These are phyloP conservation scores for Drosophila multiciliata DNA, from an alignment of 2,888 invertebrate species.

Conservation along the genomic window DNA sequence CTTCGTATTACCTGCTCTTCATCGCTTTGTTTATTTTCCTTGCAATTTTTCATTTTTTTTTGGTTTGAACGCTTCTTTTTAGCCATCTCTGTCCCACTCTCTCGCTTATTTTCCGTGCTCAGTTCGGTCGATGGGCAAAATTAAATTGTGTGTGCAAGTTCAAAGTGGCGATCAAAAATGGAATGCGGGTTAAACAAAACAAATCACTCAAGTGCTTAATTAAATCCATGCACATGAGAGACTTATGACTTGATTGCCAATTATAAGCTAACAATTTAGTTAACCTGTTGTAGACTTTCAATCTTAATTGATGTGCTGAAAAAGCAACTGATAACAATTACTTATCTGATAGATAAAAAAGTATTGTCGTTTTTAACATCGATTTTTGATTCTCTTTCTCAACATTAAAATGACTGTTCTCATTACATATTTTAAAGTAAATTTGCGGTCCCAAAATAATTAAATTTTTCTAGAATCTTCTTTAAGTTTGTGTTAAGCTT, in stretches of 20 bases:
- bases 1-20: not conserved
- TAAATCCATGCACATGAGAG: constrained; percentile 27
- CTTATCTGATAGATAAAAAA: not conserved
- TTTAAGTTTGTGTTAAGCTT: not conserved
- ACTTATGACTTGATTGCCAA: not conserved
- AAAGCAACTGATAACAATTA: not conserved
- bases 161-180: constrained; percentile 29
- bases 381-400: not conserved
- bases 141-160: constrained; percentile 44
- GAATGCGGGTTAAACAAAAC: constrained; percentile 40
- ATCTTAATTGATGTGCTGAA: not conserved
- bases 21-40: constrained; percentile 5
- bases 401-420: not conserved
- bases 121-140: constrained; percentile 40
- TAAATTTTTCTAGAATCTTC: not conserved
- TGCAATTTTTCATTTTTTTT: constrained; percentile 5
- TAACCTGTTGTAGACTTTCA: not conserved
- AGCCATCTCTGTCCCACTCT: not conserved
- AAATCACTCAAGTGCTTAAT: constrained; percentile 54
- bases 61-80: constrained; percentile 9
- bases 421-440: not conserved
- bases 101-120: constrained; percentile 24
- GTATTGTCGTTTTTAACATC: not conserved
- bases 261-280: not conserved
- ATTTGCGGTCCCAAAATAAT: not conserved